Conservation (phyloP, 2,797 vertebrate species). For the Rhabdomys pumilio region DNA sequence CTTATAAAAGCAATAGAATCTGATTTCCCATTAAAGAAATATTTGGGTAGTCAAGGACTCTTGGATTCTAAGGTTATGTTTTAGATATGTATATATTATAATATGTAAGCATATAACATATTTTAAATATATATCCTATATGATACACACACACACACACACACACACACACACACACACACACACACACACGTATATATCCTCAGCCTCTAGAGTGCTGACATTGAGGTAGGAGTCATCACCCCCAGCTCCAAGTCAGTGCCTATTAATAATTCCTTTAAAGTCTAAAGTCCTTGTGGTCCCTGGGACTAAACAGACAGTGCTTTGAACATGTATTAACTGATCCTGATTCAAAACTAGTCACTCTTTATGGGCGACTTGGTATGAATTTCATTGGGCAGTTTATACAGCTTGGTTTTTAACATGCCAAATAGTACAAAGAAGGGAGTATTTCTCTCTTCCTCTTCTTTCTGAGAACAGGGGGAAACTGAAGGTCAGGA, state of each 20-base stretch:
- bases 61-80: not conserved
- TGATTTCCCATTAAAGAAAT: conserved; percentile 10
- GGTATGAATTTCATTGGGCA: not conserved
- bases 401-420: not conserved
- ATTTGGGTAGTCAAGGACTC: not conserved
- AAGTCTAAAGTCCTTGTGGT: not conserved
- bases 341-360: conserved; percentile 1
- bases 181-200: not conserved
- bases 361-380: not conserved
- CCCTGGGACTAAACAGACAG: not conserved
- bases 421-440: not conserved
- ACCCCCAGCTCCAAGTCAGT: not conserved
- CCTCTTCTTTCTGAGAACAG: not conserved
- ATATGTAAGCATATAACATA: not conserved
- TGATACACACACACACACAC: no score
- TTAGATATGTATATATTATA: not conserved
- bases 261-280: conserved; percentile 27
- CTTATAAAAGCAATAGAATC: not conserved
- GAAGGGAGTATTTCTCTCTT: not conserved
- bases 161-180: no score
- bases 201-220: not conserved
- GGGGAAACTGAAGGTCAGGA: conserved; percentile 3
- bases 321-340: conserved; percentile 2
- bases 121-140: not conserved
- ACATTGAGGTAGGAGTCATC: not conserved